Evolutionary conservation across 64 coral and sea anemone genomes (phyloP), one percentile per base, ranked within the genome.

Genomic region (Dendronephthya gigantea): DNA sequence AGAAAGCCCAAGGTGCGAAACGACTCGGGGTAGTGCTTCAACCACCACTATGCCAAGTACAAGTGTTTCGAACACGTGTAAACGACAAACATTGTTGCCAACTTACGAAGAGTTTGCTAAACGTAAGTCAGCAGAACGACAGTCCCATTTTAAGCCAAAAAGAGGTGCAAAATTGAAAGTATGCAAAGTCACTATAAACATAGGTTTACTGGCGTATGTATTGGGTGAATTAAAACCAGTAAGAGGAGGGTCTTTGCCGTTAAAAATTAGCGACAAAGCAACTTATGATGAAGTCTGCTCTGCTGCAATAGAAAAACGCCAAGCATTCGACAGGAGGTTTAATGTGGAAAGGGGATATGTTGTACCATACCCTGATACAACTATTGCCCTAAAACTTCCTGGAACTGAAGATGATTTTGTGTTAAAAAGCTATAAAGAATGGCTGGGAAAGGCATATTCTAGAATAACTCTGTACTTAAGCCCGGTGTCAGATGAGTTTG

Each of bases 181-280:
- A 79, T 29, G 22, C 48, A 37, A 90, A 7, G 89, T 83, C 19
- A 90, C 70, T 10, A 82, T 90, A 48, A 86, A 90, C 50, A 85
- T 90, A 82, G 70, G 65, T 59, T 62, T 90, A 48, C 86, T 90
- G 84, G 89, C 86, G 36, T 86, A 90, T 35, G 83, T 84, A 37
- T 83, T 32, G 0, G 83, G 31, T 52, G 65, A 38, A 39, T 83
- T 85, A 23, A 85, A 90, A 45, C 83, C 83, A 75, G 39, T 72
- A 47, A 0, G 83, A 62, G 59, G 83, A 52, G 84, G 83, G 68
- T 90, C 83, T 13, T 68, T 85, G 38, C 66, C 59, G 17, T 45
- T 85, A 7, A 90, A 90, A 85, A 48, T 85, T 50, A 13, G 66
- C 7, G 83, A 72, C 45, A 85, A 35, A 19, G 39, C 88, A 70